phyloP scores from a whole-genome alignment of 1,140 invertebrate genomes.

The Caerostris darwini region DNA sequence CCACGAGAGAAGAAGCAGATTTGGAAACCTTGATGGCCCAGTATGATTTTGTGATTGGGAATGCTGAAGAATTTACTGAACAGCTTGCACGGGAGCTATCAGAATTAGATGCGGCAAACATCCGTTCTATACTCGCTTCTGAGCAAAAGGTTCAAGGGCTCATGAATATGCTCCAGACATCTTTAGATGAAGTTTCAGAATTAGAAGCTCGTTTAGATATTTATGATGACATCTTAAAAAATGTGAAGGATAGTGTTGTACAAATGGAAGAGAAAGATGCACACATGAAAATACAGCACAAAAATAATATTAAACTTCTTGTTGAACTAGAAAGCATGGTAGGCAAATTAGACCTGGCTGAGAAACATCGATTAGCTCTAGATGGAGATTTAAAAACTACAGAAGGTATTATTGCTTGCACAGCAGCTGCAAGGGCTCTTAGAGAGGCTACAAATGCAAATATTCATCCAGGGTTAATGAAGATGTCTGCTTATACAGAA shows the following conservation, averaged over 20 bases:
- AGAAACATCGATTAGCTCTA: slow-evolving; percentile 86
- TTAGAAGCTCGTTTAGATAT: slow-evolving; percentile 88
- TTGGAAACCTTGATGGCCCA: slow-evolving; percentile 88
- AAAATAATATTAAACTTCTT: slow-evolving; percentile 90
- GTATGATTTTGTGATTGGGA: slow-evolving; percentile 90
- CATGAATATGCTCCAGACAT: slow-evolving; percentile 88
- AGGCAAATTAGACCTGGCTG: slow-evolving; percentile 89
- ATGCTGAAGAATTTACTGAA: slow-evolving; percentile 93
- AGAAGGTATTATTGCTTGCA: slow-evolving; percentile 89
- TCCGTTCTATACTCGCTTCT: slow-evolving; percentile 92
- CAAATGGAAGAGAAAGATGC: slow-evolving; percentile 96
- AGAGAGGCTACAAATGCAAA: slow-evolving; percentile 89
- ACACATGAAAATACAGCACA: slow-evolving; percentile 92
- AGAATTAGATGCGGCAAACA: slow-evolving; percentile 90
- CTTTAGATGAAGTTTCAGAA: slow-evolving; percentile 89
- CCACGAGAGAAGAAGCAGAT: slow-evolving; percentile 91
- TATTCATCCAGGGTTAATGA: slow-evolving; percentile 84
- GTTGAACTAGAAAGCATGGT: slow-evolving; percentile 91
- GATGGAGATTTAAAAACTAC: slow-evolving; percentile 89
- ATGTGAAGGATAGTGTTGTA: slow-evolving; percentile 92
- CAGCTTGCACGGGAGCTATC: slow-evolving; percentile 90
- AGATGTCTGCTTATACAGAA: slow-evolving; percentile 92
- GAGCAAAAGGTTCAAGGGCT: slow-evolving; percentile 91
- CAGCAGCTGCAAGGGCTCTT: slow-evolving; percentile 90
- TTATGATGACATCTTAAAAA: slow-evolving; percentile 89